Evolutionary conservation across 2,888 invertebrate genomes (phyloP).

Genomic region (Linyphia triangularis): DNA sequence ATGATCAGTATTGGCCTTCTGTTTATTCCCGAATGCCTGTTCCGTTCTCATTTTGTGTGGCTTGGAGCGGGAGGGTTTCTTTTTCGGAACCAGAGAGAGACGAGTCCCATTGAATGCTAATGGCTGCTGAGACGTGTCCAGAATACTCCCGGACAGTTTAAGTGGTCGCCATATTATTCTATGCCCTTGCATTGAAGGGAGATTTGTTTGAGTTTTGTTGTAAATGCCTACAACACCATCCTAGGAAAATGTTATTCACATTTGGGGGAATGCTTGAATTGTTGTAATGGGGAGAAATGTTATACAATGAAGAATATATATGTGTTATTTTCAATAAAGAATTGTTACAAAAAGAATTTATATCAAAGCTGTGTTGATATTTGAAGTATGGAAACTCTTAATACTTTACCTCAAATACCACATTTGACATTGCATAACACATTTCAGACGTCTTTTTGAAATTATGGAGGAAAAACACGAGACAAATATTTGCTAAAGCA

Average conservation of each 20-base stretch:
- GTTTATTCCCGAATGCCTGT: conserved; percentile 10
- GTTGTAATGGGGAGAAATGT: not conserved
- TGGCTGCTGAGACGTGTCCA: conserved; percentile 1
- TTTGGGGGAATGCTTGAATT: not conserved
- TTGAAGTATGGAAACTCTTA: no score
- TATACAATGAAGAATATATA: not conserved
- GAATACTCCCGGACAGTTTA: conserved; percentile 7
- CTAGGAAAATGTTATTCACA: not conserved
- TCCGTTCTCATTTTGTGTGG: not conserved
- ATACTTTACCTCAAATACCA: no score
- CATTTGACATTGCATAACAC: no score
- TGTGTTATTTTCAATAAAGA: not conserved
- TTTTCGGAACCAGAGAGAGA: not conserved
- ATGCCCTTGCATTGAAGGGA: not conserved
- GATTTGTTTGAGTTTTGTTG: conserved; percentile 5
- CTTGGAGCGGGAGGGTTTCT: not conserved
- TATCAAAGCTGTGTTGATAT: no score
- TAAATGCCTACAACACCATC: not conserved
- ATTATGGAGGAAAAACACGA: no score
- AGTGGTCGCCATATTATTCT: conserved; percentile 26
- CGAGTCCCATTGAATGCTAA: conserved; percentile 10
- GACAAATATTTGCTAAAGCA: no score
- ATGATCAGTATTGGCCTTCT: conserved; percentile 2
- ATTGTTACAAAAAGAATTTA: not conserved
- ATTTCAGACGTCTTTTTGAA: no score